Base-by-base conservation (phyloP, 2,113 vertebrate genomes). In the Anhinga anhinga region DNA sequence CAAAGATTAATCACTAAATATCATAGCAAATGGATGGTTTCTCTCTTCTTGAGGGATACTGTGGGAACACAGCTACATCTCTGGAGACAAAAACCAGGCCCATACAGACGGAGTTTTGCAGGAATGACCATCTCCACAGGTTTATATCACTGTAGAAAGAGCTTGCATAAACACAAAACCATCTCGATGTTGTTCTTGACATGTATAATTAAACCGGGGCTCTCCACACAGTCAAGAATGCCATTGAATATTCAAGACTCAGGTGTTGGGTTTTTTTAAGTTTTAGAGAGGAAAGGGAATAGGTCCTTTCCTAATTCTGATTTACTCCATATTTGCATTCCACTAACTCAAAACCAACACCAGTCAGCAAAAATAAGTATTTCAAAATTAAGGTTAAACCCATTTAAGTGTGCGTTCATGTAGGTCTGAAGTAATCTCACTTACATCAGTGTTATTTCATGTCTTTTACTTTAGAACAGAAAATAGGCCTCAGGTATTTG, bases 401-500 rank as follows among this genome's bases (percentile, higher is more conserved):
- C 66, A 34, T 69, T 59, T 47, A 58, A 69, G n/a, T 3, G 15
- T 52, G 25, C 44, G 9, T 32, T 86, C 55, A 15, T 32, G 36
- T 56, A 82, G 77, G 84, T 79, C 81, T 95, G 93, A 95, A 29
- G 77, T 86, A 95, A 91, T 89, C 62, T 36, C 52, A 66, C 77
- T 91, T 73, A 61, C 71, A 70, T 82, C 93, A 82, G 55, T 29
- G 1, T 82, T 91, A 82, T 88, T 91, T 88, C 70, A 66, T 38
- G 50, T 9, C 91, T 95, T 69, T 74, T 66, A 53, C 52, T 91
- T 86, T 95, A 83, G 81, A 93, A 65, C 45, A 89, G 84, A 93
- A 93, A 95, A 86, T 71, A 79, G 91, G 88, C 66, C 91, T 95
- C 56, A 26, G 93, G 65, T 78, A 89, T 95, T 93, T 91, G 27